These are phyloP conservation scores for Tretioscincus oriximinensis DNA, from an alignment of 2,113 vertebrate genomes.

Conservation along the genomic window DNA sequence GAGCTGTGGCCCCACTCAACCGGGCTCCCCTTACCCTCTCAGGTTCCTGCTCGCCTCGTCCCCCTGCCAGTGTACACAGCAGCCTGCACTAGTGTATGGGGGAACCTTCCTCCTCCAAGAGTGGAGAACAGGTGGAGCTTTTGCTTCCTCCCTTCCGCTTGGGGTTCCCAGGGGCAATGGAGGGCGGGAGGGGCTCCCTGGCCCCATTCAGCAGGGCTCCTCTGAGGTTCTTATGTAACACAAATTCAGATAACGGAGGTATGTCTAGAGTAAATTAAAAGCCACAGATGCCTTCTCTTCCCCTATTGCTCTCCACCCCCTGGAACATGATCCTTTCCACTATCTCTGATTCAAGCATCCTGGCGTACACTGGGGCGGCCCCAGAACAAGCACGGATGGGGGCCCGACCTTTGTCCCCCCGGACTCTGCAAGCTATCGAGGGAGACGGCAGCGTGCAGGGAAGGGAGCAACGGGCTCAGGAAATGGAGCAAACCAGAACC, in stretches of 20 bases:
- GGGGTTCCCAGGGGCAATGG: too few species aligned
- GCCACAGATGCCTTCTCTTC: conserved; percentile 4
- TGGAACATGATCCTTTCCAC: conserved; percentile 17
- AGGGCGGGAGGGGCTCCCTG: too few species aligned
- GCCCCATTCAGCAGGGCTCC: too few species aligned
- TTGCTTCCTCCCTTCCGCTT: too few species aligned
- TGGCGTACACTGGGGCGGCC: conserved; percentile 2
- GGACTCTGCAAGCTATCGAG: conserved; percentile 7
- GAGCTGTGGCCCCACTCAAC: too few species aligned
- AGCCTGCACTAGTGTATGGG: too few species aligned
- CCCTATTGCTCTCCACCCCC: conserved; percentile 10
- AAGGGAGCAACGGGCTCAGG: not conserved
- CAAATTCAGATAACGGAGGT: conserved; percentile 16
- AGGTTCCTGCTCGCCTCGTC: too few species aligned
- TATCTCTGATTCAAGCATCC: conserved; percentile 27
- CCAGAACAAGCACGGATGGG: conserved; percentile 9
- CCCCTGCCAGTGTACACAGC: too few species aligned
- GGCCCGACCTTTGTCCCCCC: not conserved
- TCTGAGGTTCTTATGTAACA: not conserved
- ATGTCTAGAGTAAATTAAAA: conserved; percentile 6
- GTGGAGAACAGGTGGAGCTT: too few species aligned
- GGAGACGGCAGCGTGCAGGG: not conserved
- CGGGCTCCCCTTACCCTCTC: too few species aligned
- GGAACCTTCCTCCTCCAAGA: too few species aligned
- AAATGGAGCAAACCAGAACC: conserved; percentile 13